Percentiles rank a stretch among this genome's conserved stretches.
phyloP scores from a whole-genome alignment of 2,797 vertebrate species.

The Characodon lateralis region DNA sequence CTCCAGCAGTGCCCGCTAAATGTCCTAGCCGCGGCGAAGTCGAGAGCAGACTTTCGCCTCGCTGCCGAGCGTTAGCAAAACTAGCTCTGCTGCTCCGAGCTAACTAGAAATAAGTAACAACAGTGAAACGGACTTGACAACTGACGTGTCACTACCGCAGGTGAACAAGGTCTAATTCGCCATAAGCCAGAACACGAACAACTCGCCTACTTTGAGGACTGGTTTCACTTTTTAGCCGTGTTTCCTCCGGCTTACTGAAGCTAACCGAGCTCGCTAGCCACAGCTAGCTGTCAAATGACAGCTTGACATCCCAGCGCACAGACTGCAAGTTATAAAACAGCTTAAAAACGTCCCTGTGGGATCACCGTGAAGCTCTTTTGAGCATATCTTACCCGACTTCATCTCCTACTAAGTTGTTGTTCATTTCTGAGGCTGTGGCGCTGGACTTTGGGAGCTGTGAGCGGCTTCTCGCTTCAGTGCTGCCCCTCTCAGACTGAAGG shows the following conservation, averaged over 20 bases:
- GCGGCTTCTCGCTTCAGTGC: conserved; percentile 78
- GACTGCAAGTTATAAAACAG: conserved; percentile 18
- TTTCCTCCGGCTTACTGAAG: conserved; percentile 55
- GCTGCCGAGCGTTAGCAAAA: conserved; percentile 63
- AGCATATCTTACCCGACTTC: conserved; percentile 91
- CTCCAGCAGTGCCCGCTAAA: conserved; percentile 77
- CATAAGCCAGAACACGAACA: not conserved
- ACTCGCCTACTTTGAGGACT: conserved; percentile 13
- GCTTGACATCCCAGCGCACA: conserved; percentile 32
- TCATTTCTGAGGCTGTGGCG: conserved; percentile 87
- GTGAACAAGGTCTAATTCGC: fast-evolving
- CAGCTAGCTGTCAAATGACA: conserved; percentile 69
- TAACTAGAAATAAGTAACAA: conserved; percentile 62
- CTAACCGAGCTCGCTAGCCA: conserved; percentile 69
- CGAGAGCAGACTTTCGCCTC: conserved; percentile 64
- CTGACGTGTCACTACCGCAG: not conserved
- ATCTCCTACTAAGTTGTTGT: conserved; percentile 94
- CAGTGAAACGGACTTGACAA: conserved; percentile 4
- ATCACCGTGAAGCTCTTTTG: not conserved
- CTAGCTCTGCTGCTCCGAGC: conserved; percentile 63
- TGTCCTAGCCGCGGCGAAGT: conserved; percentile 67
- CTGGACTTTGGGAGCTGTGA: conserved; percentile 73
- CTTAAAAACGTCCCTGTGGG: not conserved
- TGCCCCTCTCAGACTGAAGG: conserved; percentile 81
- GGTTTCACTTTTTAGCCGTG: conserved; percentile 63